These are phyloP conservation scores for Rhodinocichla rosea DNA, from an alignment of 2,113 vertebrate genomes.

Conservation along the genomic window DNA sequence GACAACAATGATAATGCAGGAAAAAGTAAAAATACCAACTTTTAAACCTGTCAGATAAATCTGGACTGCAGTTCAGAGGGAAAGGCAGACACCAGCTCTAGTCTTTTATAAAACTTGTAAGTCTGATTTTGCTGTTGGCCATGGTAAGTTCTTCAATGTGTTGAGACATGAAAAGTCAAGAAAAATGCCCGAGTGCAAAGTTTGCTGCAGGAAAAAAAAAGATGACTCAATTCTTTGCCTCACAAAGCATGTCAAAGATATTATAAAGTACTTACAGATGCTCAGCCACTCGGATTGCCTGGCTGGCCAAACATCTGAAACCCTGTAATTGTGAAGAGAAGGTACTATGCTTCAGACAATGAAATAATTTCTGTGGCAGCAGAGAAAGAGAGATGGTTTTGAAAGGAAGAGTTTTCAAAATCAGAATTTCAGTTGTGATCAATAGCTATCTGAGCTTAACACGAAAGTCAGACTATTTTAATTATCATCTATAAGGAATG, in stretches of 20 bases:
- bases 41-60: neutral
- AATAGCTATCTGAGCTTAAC: neutral
- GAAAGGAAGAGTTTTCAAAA: neutral
- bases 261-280: slow-evolving; percentile 41
- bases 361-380: slow-evolving; percentile 20
- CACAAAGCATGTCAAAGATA: slow-evolving; percentile 40
- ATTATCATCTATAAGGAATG: neutral
- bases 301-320: slow-evolving; percentile 60
- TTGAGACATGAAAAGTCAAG: slow-evolving; percentile 52
- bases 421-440: neutral
- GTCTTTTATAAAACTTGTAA: slow-evolving; percentile 35
- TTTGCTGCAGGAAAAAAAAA: slow-evolving; percentile 37
- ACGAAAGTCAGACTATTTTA: neutral
- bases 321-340: slow-evolving; percentile 14
- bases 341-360: slow-evolving; percentile 3
- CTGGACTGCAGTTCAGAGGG: neutral
- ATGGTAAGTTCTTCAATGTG: slow-evolving; percentile 41
- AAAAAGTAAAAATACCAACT: neutral
- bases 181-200: slow-evolving; percentile 52
- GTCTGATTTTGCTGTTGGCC: slow-evolving; percentile 31
- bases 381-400: neutral
- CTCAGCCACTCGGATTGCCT: slow-evolving; percentile 35
- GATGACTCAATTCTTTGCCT: slow-evolving; percentile 35
- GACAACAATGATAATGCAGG: neutral
- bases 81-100: neutral